Percentiles rank a stretch among this genome's conserved stretches.
These are phyloP conservation scores for Sarcophaga caerulescens DNA, from an alignment of 2,888 invertebrate species.

Conservation along the genomic window DNA sequence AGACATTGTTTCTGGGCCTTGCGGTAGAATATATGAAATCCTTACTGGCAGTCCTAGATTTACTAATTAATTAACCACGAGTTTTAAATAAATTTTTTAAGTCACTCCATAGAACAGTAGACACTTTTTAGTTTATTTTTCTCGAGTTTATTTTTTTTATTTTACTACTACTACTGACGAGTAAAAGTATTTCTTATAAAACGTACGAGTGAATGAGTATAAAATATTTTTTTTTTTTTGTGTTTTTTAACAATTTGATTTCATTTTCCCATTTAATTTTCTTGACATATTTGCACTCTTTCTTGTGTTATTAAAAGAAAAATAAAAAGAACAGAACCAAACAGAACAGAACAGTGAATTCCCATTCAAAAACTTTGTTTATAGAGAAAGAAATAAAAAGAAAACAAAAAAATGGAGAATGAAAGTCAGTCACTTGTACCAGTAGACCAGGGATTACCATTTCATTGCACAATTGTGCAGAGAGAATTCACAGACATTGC, in stretches of 20 bases:
- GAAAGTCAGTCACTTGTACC: neutral
- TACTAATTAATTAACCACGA: neutral
- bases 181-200: neutral
- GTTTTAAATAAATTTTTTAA: neutral
- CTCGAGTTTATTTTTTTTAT: neutral
- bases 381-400: neutral
- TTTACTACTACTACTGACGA: too few relatives aligned
- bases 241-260: constrained; percentile 43
- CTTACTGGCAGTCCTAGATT: neutral
- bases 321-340: neutral
- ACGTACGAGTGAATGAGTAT: neutral
- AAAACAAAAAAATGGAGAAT: neutral
- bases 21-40: neutral
- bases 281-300: constrained; percentile 37
- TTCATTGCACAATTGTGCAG: too few relatives aligned
- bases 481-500: too few relatives aligned
- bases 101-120: neutral
- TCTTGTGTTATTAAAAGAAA: constrained; percentile 33
- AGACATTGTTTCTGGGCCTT: too few relatives aligned
- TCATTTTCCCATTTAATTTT: constrained; percentile 46
- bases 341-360: constrained; percentile 4
- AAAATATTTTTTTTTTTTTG: constrained; percentile 12
- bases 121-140: neutral
- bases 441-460: too few relatives aligned
- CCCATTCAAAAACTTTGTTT: neutral